Evolutionary conservation across 1,140 invertebrate species (phyloP), one percentile per base, ranked within the genome.

Genomic region (Eubasilissa regina): DNA sequence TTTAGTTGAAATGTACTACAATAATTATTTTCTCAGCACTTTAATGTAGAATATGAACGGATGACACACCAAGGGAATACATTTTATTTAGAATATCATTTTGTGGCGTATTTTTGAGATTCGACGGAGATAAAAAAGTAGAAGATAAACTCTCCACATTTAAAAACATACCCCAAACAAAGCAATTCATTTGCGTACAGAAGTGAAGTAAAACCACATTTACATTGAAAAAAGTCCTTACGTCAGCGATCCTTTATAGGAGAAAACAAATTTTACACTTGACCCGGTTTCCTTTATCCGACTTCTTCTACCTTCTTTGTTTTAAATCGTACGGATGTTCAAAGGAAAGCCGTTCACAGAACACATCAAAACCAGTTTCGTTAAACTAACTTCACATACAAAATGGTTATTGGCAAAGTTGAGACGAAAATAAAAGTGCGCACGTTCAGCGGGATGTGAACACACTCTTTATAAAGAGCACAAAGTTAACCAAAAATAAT

Each of bases 361-460:
- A 70, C 66, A 70, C 19, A 48, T 70, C 66, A 70, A 48, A 70
- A 48, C 45, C 66, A 70, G 66, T 70, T 70, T 45, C 60, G 13
- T 64, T 64, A 64, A 64, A 64, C 60, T 64, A 25, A 64, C 60
- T 64, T 64, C 60, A 43, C 60, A 43, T 64, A 64, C 60, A 25
- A 43, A 43, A 64, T n/a, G 21, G 35, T 64, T 64, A 64, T 64
- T 64, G 35, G 19, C 12, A 43, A 64, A 64, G 60, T 64, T 64
- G 10, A 13, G 35, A 43, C 60, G 60, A 11, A 13, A 35, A 64
- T 9, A 64, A 64, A 58, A 21, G 15, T 64, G 60, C 60, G 25
- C 19, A 64, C 19, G 60, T 43, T 25, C 60, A 25, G n/a, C 60
- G 35, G 60, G 48, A 4, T 43, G 60, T 25, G 60, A 64, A n/a